Evolutionary conservation across 2,113 vertebrate species (phyloP).

Genomic region (Myotis yumanensis): DNA sequence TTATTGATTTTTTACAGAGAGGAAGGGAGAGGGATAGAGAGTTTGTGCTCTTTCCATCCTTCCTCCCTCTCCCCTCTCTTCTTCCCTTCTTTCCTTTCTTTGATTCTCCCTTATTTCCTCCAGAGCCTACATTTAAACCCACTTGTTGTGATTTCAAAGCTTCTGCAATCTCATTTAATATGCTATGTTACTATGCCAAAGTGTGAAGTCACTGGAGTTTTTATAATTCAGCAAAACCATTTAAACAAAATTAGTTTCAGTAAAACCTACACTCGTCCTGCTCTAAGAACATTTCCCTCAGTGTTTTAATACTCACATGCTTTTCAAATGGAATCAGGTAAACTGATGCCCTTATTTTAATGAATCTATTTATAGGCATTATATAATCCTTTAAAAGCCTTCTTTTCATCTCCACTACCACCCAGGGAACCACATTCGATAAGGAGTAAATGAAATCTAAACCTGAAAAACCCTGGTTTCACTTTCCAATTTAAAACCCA

Average conservation of each 20-base stretch:
- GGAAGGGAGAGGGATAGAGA: no score
- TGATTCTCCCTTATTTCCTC: background rate
- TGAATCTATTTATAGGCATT: conserved; percentile 20
- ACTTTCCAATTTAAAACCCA: conserved; percentile 38
- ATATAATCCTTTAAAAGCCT: conserved; percentile 4
- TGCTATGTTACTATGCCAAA: background rate
- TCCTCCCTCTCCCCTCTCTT: background rate
- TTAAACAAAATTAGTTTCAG: conserved; percentile 50
- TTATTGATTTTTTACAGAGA: no score
- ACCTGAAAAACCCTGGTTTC: background rate
- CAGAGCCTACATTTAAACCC: background rate
- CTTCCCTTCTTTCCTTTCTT: background rate
- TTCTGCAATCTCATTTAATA: background rate
- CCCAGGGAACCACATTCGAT: conserved; percentile 17
- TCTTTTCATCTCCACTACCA: background rate
- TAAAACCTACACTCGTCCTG: background rate
- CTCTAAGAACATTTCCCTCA: conserved; percentile 6
- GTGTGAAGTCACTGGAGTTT: background rate
- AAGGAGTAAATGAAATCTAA: conserved; percentile 46
- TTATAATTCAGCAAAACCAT: conserved; percentile 23
- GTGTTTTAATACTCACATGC: conserved; percentile 18
- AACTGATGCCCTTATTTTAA: conserved; percentile 4
- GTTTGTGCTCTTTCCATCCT: background rate
- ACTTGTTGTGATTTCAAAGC: conserved; percentile 11
- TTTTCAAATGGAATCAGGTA: conserved; percentile 47